Conservation (phyloP, 2,888 invertebrate species). For the Dermolepida albohirtum region DNA sequence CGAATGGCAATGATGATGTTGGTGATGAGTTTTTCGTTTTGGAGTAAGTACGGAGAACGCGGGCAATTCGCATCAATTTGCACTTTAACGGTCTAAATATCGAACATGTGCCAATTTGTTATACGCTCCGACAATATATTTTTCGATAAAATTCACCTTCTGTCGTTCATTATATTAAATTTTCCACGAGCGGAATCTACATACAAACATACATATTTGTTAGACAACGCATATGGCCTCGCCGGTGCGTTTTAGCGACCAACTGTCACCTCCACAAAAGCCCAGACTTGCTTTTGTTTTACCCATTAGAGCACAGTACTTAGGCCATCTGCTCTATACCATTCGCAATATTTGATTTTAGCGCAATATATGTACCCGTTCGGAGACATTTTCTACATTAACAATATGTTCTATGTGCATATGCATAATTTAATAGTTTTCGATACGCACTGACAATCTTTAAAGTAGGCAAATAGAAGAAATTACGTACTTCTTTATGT, state of each 20-base stretch:
- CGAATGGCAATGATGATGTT: no score
- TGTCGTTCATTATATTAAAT: constrained; percentile 58
- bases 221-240: constrained; percentile 57
- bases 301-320: constrained; percentile 55
- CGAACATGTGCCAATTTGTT: constrained; percentile 36
- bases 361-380: constrained; percentile 44
- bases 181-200: constrained; percentile 57
- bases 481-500: no score
- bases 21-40: constrained; percentile 10
- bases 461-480: no score
- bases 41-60: background rate
- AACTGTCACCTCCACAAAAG: constrained; percentile 58
- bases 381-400: constrained; percentile 45
- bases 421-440: constrained; percentile 23
- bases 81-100: constrained; percentile 22
- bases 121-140: constrained; percentile 21
- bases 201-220: constrained; percentile 51
- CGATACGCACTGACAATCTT: constrained; percentile 9
- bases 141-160: constrained; percentile 48
- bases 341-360: constrained; percentile 54
- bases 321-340: constrained; percentile 54
- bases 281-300: constrained; percentile 56
- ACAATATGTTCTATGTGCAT: constrained; percentile 48
- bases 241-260: constrained; percentile 58
- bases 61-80: constrained; percentile 27